phyloP scores from a whole-genome alignment of 2,888 invertebrate species.

The Euplexia lucipara region DNA sequence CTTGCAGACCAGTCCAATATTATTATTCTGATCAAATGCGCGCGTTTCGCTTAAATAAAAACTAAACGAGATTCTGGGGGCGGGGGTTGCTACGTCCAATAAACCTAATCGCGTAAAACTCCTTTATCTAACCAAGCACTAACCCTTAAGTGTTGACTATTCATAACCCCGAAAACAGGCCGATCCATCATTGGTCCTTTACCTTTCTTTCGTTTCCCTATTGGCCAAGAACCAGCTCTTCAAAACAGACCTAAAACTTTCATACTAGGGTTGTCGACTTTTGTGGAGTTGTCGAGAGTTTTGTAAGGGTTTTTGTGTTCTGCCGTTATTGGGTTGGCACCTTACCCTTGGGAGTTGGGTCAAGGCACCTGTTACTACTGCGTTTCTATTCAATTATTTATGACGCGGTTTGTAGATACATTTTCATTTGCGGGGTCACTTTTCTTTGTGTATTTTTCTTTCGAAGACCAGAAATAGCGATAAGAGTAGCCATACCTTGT shows the following conservation, averaged over 20 bases:
- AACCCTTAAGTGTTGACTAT: conserved; percentile 18
- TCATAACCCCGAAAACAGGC: conserved; percentile 25
- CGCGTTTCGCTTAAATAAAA: not conserved
- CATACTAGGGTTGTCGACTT: conserved; percentile 39
- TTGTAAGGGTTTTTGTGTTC: conserved; percentile 36
- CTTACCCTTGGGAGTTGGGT: conserved; percentile 37
- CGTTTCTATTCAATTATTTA: conserved; percentile 38
- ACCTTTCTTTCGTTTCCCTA: conserved; percentile 1
- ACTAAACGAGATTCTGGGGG: not conserved
- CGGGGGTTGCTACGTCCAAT: too few relatives aligned
- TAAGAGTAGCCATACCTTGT: too few relatives aligned
- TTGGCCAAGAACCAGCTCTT: conserved; percentile 23
- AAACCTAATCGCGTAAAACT: not conserved
- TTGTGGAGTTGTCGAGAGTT: conserved; percentile 26
- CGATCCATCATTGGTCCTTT: conserved; percentile 38
- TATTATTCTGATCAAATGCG: not conserved
- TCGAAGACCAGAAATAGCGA: too few relatives aligned
- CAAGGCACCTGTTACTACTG: conserved; percentile 36
- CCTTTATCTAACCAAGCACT: not conserved
- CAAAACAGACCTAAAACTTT: conserved; percentile 46
- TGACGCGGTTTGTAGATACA: not conserved
- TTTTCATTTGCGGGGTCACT: conserved; percentile 17
- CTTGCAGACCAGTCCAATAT: not conserved
- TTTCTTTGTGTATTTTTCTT: conserved; percentile 7
- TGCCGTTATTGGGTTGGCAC: conserved; percentile 41